phyloP scores from a whole-genome alignment of 1,140 invertebrate genomes.

The Drosophila neocordata region DNA sequence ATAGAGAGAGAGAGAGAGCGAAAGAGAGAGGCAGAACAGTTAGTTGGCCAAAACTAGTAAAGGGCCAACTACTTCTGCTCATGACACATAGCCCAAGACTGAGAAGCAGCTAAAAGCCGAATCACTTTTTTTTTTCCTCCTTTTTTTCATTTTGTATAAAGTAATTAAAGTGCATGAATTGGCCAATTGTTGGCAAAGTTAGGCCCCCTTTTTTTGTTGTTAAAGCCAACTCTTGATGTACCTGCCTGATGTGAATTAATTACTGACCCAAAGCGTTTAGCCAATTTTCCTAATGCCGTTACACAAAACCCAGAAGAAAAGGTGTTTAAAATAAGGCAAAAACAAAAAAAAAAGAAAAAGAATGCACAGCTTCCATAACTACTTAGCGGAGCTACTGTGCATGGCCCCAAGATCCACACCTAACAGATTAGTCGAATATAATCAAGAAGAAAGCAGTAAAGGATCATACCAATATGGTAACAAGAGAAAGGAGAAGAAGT shows the following conservation, averaged over 20 bases:
- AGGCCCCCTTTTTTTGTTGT: slow-evolving; percentile 17
- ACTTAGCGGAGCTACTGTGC: slow-evolving; percentile 56
- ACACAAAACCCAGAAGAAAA: neutral
- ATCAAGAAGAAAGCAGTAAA: neutral
- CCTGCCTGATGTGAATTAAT: slow-evolving; percentile 73
- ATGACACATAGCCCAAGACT: slow-evolving; percentile 16
- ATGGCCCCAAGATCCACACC: slow-evolving; percentile 58
- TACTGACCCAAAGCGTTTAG: slow-evolving; percentile 74
- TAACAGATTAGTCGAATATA: slow-evolving; percentile 39
- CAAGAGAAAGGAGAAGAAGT: neutral
- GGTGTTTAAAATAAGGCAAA: neutral
- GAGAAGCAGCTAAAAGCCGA: slow-evolving; percentile 40
- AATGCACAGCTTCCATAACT: neutral
- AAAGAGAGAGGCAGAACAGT: slow-evolving; percentile 38
- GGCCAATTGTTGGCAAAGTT: slow-evolving; percentile 59
- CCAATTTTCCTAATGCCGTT: slow-evolving; percentile 64
- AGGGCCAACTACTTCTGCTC: neutral
- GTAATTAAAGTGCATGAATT: slow-evolving; percentile 81
- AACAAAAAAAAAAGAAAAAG: slow-evolving; percentile 7
- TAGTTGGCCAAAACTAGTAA: slow-evolving; percentile 21
- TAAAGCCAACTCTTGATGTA: slow-evolving; percentile 30
- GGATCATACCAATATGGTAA: slow-evolving; percentile 12
- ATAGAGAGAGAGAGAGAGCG: slow-evolving; percentile 7
- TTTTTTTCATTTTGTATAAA: slow-evolving; percentile 60
- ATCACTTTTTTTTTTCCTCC: slow-evolving; percentile 29